Base-by-base conservation (phyloP, 2,113 vertebrate species). In the Podarcis muralis region DNA sequence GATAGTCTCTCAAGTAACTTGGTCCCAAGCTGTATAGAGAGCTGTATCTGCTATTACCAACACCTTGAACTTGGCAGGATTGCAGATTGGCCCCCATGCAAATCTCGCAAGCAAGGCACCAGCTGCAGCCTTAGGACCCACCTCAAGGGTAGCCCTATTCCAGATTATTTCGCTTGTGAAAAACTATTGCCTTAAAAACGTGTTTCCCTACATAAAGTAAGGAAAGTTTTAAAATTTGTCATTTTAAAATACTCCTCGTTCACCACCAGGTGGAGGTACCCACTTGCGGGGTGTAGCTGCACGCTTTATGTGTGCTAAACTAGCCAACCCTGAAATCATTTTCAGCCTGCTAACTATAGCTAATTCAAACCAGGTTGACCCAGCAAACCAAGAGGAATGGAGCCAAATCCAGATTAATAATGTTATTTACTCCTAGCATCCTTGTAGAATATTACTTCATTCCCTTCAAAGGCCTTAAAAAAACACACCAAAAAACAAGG, bases 191-290 rank as follows among this genome's bases (percentile, higher is more conserved):
- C 35, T 81, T 20, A 59, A 81, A 81, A 22, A n/a, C 53, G 27
- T n/a, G 2, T 57, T 57, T 3, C 30, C 2, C 5, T 32, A 59
- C 16, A 1, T 16, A 1, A 25, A 35, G 18, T 32, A 65, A 25
- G n/a, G 79, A 35, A 81, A 81, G 79, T 81, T 81, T 20, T 59
- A 22, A 81, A 59, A 62, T 62, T 6, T 43, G n/a, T 37, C 22
- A 35, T 84, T 72, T 57, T 9, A 72, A 59, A 71, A 66, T 20
- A 89, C 65, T 90, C 78, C 88, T 37, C 35, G 68, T 53, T 90
- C 91, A 65, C 95, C 95, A 94, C 91, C 83, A 93, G 94, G 88
- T 93, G 95, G 94, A 92, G 85, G 79, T 57, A 72, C 72, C 40
- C 74, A 74, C 87, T 18, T 86, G n/a, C 62, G 90, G 86, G 83